Conservation (phyloP, 2,797 vertebrate species). For the Megalops cyprinoides region DNA sequence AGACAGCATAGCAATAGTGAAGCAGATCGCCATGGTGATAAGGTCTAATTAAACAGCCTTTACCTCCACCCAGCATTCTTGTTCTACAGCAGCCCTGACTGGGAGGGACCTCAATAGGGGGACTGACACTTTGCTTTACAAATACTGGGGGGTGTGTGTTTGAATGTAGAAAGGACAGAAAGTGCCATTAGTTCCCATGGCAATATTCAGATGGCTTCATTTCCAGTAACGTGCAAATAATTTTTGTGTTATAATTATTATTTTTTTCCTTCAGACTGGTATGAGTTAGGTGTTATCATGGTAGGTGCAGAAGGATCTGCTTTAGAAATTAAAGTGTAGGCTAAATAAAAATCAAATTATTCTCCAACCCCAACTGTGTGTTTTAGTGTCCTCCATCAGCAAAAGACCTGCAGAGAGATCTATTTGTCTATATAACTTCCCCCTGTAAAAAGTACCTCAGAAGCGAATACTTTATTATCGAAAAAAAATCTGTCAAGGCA, state of each 20-base stretch:
- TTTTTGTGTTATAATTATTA: background rate
- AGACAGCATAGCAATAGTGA: conserved; percentile 24
- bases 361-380: too few relatives aligned
- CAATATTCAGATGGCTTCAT: background rate
- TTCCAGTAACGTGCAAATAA: conserved; percentile 21
- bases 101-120: conserved; percentile 9
- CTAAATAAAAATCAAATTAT: background rate
- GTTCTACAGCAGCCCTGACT: conserved; percentile 6
- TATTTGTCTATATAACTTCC: too few relatives aligned
- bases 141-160: background rate
- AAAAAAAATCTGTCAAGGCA: too few relatives aligned
- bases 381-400: too few relatives aligned
- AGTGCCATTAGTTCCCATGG: conserved; percentile 24
- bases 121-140: conserved; percentile 23
- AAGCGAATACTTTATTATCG: too few relatives aligned
- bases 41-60: conserved; percentile 30
- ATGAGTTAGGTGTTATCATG: background rate
- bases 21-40: conserved; percentile 31
- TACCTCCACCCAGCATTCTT: conserved; percentile 12
- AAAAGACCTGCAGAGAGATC: too few relatives aligned
- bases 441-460: too few relatives aligned
- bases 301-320: background rate
- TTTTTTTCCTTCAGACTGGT: background rate
- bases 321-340: background rate
- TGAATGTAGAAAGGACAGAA: conserved; percentile 14